Base-by-base conservation (phyloP, 2,888 invertebrate genomes). In the Fragum sueziense region DNA sequence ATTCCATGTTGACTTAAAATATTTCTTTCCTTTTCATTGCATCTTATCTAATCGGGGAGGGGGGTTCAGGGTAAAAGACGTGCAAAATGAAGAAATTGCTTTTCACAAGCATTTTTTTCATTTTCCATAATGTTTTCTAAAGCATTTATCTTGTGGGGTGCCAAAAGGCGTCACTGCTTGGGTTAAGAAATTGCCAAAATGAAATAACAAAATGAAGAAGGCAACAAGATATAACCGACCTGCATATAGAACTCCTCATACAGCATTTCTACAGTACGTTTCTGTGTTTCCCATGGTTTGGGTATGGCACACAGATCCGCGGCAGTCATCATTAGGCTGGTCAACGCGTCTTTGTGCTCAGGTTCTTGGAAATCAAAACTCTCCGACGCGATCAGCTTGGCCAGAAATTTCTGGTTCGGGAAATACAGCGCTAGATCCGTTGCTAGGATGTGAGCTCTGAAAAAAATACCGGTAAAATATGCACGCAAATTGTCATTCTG, bases 241-340 rank as follows among this genome's bases (percentile, higher is more conserved):
- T 89, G 90, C 31, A 72, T 74, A 70, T 90, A 90, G 67, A 90
- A 90, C 70, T 91, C 91, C 31, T 89, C 88, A 78, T 89, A 90
- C 29, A 91, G 75, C 22, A 68, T 34, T 3, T 76, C 75, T 9
- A 87, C 86, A 0, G 85, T 87, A 29, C 67, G 37, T 27, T 71
- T 37, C 77, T 90, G 89, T 4, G 85, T 77, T 7, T 76, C 70
- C 89, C 88, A 90, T 0, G 89, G 86, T 80, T 90, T 90, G 27
- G 85, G 71, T n/a, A 86, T 82, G n/a, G 87, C 88, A 72, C 87
- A 84, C 25, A 91, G 79, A 68, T 91, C 91, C 33, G 87, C 86
- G 0, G 79, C 89, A 0, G 90, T 89, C 90, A 91, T 91, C 84
- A 90, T 87, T 7, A 90, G 37, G 2, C 71, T 70, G 14, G 71